Evolutionary conservation across 2,113 vertebrate genomes (phyloP).

Genomic region (Syngnathoides biaculeatus): DNA sequence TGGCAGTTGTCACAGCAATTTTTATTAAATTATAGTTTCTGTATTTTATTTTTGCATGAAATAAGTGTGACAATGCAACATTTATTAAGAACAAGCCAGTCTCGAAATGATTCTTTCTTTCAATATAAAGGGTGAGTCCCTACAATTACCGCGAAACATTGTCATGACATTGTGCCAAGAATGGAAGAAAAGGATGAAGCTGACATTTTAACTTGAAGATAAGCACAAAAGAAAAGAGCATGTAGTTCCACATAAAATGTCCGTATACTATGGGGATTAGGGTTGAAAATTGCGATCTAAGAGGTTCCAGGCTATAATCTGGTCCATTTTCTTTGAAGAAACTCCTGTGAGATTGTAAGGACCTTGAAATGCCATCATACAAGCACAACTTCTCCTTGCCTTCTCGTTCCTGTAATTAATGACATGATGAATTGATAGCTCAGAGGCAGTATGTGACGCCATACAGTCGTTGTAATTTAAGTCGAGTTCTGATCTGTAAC

Average conservation of each 20-base stretch:
- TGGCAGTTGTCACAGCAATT: not conserved
- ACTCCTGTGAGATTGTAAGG: not conserved
- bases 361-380: not conserved
- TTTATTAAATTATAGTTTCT: not conserved
- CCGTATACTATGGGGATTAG: not conserved
- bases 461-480: not conserved
- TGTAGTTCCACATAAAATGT: not conserved
- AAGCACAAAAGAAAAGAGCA: not conserved
- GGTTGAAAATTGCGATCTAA: not conserved
- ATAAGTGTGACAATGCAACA: too few species aligned
- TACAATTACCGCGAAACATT: not conserved
- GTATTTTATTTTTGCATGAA: not conserved
- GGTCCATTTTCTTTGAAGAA: conserved; percentile 2
- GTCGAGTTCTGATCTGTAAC: not conserved
- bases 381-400: not conserved
- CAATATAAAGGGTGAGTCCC: not conserved
- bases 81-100: too few species aligned
- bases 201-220: conserved; percentile 1
- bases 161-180: not conserved
- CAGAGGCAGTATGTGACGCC: not conserved
- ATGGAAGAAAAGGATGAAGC: not conserved
- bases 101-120: not conserved
- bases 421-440: not conserved
- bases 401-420: not conserved
- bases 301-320: conserved; percentile 2